Evolutionary conservation across 2,113 vertebrate genomes (phyloP), one percentile per base, ranked within the genome.

Genomic region (Cyanistes caeruleus): DNA sequence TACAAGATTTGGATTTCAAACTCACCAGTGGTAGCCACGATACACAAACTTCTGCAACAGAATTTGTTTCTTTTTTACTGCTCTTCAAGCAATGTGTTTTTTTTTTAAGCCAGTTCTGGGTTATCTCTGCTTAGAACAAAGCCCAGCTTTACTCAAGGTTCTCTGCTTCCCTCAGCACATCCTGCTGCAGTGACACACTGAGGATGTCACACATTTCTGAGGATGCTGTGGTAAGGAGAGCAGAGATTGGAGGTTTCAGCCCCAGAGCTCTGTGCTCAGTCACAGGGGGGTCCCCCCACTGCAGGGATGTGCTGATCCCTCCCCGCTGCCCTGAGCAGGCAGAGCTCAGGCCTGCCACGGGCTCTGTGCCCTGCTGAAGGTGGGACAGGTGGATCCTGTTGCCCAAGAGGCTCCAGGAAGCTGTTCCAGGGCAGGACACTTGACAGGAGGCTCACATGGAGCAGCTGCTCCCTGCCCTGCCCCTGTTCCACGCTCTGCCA

Each of bases 341-440:
- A 37, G 39, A 28, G 24, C 27, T 35, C 81, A n/a, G 4, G 1
- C 7, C 12, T 22, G 60, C 74, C 88, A 37, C 35, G 13, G 37
- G 16, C 8, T 7, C 3, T 25, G 51, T n/a, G 17, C 52, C 22
- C 51, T 24, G 64, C 59, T 63, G 33, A 7, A 31, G 64, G 75
- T 24, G 84, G 31, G 3, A 5, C 7, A 90, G 86, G 58, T 25
- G 86, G 77, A 4, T 55, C 24, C 83, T 56, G 33, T 37, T 90
- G 70, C 63, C 62, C 95, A 76, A 53, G 92, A 82, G 92, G 74
- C 33, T 15, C 10, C 41, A 63, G 39, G 53, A 55, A 63, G 92
- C 25, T 67, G 80, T 59, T 93, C 43, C 81, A 52, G 87, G 91
- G 39, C 89, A 91, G 84, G 81, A 67, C 76, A 49, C 48, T 25